Evolutionary conservation across 2,888 invertebrate species (phyloP).

Genomic region (Emmelina monodactyla): DNA sequence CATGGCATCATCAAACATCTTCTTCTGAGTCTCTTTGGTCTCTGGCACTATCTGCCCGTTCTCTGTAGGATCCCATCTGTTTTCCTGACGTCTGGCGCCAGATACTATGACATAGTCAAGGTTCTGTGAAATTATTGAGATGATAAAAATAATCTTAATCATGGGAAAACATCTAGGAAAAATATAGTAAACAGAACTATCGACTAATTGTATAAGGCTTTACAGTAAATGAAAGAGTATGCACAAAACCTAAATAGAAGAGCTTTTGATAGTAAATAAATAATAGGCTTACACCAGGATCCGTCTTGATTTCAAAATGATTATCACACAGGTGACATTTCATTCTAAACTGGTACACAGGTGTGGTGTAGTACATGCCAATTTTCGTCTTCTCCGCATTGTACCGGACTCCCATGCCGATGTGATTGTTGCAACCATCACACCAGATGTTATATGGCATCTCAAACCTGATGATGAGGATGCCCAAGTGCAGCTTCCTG

Average conservation of each 20-base stretch:
- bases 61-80: constrained; percentile 96
- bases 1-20: constrained; percentile 96
- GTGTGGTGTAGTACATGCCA: constrained; percentile 98
- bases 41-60: constrained; percentile 94
- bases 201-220: no score
- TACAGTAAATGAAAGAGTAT: no score
- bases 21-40: constrained; percentile 88
- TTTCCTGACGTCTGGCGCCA: constrained; percentile 96
- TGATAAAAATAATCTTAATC: neutral
- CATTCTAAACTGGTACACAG: constrained; percentile 98
- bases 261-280: no score
- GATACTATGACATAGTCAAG: constrained; percentile 95
- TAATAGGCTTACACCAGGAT: constrained; percentile 90
- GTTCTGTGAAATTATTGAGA: constrained; percentile 70
- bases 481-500: constrained; percentile 93
- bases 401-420: constrained; percentile 99
- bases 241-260: no score
- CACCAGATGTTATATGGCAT: constrained; percentile 99
- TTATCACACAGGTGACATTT: constrained; percentile 98
- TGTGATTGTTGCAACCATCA: constrained; percentile 96
- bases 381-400: constrained; percentile 92
- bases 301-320: constrained; percentile 97
- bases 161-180: neutral
- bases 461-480: constrained; percentile 96
- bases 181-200: no score